phyloP scores from a whole-genome alignment of 2,888 invertebrate species.

The Brachynemurus nebulosus region DNA sequence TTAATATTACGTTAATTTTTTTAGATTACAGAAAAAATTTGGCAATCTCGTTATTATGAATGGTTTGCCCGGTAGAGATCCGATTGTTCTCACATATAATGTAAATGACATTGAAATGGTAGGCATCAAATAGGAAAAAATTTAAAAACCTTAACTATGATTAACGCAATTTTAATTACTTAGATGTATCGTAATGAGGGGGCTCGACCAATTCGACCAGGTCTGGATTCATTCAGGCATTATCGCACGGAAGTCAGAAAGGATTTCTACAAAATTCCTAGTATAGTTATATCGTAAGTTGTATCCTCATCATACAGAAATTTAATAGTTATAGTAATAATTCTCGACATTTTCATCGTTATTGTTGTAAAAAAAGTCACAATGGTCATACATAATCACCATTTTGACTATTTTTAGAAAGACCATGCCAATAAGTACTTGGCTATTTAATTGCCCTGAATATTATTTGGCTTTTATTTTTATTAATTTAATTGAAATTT shows the following conservation, averaged over 20 bases:
- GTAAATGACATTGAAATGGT: slow-evolving; percentile 34
- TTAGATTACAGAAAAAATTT: slow-evolving; percentile 23
- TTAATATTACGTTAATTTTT: slow-evolving; percentile 1
- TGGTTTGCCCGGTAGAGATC: slow-evolving; percentile 27
- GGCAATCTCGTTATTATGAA: slow-evolving; percentile 32
- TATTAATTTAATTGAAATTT: too few relatives aligned
- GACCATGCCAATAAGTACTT: too few relatives aligned
- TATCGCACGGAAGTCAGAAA: slow-evolving; percentile 29
- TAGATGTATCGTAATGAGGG: slow-evolving; percentile 34
- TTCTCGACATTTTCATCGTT: too few relatives aligned
- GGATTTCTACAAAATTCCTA: slow-evolving; percentile 27
- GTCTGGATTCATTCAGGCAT: slow-evolving; percentile 27
- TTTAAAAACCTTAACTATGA: neutral
- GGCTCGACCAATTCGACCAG: slow-evolving; percentile 30
- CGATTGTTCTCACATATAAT: slow-evolving; percentile 32
- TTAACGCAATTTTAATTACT: neutral
- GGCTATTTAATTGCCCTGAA: too few relatives aligned
- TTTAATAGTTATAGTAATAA: too few relatives aligned
- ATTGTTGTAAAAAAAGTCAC: too few relatives aligned
- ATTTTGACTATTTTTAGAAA: too few relatives aligned
- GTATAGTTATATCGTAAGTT: slow-evolving; percentile 15
- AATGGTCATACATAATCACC: too few relatives aligned
- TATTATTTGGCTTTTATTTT: too few relatives aligned
- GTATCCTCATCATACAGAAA: too few relatives aligned
- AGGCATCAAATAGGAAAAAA: neutral